phyloP scores from a whole-genome alignment of 53 echinoderm and acorn worm species.

The Paracentrotus lividus region DNA sequence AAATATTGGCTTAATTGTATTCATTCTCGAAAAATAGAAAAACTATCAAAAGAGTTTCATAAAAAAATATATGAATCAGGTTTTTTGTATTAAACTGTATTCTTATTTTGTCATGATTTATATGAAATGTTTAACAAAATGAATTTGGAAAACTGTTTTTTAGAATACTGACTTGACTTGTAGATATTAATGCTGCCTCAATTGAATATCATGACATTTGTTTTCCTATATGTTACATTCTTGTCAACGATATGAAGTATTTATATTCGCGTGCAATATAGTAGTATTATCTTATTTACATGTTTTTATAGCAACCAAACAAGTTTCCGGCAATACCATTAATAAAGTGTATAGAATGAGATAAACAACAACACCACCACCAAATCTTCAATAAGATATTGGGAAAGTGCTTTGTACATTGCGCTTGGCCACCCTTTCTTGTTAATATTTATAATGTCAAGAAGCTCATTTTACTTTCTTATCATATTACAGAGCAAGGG shows the following conservation, averaged over 20 bases:
- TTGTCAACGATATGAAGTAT: constrained; percentile 39
- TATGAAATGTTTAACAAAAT: neutral
- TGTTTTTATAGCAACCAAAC: constrained; percentile 12
- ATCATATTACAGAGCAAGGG: constrained; percentile 36
- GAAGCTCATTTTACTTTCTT: constrained; percentile 41
- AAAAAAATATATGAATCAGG: constrained; percentile 55
- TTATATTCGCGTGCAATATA: constrained; percentile 70
- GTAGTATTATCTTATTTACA: constrained; percentile 55
- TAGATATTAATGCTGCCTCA: constrained; percentile 57
- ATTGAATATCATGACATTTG: constrained; percentile 7
- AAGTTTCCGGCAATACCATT: neutral
- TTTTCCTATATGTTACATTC: constrained; percentile 38
- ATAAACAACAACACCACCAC: neutral
- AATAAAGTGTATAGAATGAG: neutral
- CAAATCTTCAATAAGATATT: neutral
- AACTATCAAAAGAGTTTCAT: constrained; percentile 1
- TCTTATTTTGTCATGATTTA: constrained; percentile 13
- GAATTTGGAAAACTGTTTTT: neutral
- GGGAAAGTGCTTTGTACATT: neutral
- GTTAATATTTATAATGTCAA: neutral
- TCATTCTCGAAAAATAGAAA: constrained; percentile 46
- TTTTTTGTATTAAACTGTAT: constrained; percentile 29
- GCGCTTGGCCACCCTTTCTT: neutral
- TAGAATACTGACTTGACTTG: neutral
- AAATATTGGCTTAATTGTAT: constrained; percentile 65